Evolutionary conservation across 2,113 vertebrate genomes (phyloP).

Genomic region (Pyrgilauda ruficollis): DNA sequence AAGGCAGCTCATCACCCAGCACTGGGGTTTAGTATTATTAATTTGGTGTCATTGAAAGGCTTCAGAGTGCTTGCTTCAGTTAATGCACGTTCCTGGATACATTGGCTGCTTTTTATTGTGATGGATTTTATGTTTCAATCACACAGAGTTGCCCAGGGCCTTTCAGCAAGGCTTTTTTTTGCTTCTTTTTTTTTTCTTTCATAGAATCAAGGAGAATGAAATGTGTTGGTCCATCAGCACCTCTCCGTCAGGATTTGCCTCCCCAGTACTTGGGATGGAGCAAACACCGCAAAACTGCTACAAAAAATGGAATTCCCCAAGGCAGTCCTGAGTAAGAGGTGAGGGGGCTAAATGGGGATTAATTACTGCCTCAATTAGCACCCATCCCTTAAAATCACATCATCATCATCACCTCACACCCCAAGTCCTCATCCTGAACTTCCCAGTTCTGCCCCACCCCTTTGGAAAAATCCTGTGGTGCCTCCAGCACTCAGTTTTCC

Average conservation of each 20-base stretch:
- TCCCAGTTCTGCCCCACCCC: not conserved
- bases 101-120: not conserved
- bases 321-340: not conserved
- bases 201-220: not conserved
- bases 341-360: not conserved
- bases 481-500: not conserved
- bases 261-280: not conserved
- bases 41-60: conserved; percentile 11
- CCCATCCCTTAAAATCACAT: not conserved
- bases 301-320: rapidly evolving
- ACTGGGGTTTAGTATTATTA: not conserved
- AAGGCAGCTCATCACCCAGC: not conserved
- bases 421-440: not conserved
- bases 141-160: not conserved
- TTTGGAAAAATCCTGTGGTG: not conserved
- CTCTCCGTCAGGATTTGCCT: not conserved
- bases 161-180: not conserved
- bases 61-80: not conserved
- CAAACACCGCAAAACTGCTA: not conserved
- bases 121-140: not conserved
- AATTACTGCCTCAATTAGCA: not conserved
- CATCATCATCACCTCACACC: not conserved
- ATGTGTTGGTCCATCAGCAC: not conserved
- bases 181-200: not conserved
- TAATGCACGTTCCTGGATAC: not conserved